Evolutionary conservation across 1,140 invertebrate species (phyloP), one percentile per base, ranked within the genome.

Genomic region (Drosophila bocki): DNA sequence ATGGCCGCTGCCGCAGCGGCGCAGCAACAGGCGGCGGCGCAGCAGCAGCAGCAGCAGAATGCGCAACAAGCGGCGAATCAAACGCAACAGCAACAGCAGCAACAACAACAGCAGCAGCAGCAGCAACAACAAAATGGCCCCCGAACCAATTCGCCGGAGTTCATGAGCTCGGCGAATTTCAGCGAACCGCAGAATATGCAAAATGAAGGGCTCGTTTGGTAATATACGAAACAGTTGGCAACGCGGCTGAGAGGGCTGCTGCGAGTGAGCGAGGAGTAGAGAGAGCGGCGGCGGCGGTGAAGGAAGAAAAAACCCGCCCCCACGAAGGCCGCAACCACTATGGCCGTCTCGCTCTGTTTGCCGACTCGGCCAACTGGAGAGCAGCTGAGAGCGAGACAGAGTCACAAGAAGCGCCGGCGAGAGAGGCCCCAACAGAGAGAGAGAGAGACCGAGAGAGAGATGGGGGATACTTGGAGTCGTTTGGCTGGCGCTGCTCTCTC

Each of bases 121-220:
- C 71, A 79, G 35, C 84, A 90, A 70, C 88, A 92, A 92, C 81
- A 88, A 82, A 92, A 92, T 91, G 92, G 92, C 76, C 92, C 92
- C 83, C 80, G 93, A 59, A 93, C 93, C 58, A 93, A 93, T 74
- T 94, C 93, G 75, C 94, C 94, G 32, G 94, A 94, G 84, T 94
- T 94, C 76, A 93, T 94, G 93, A 93, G 92, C 45, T 91, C 94
- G 58, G 94, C 94, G 75, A 95, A 94, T 70, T 96, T 96, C 91
- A 95, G 95, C 63, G 95, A 96, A 93, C 95, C 95, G 63, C 95
- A 95, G 93, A 95, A 96, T 93, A 94, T 96, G 92, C 95, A 95
- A 92, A 96, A 95, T 93, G 95, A 96, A 92, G 95, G 95, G 60
- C 94, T 96, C 81, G 95, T 96, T 93, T 96, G 95, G 95, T 96